Evolutionary conservation across 2,888 invertebrate species (phyloP), one percentile per base, ranked within the genome.

Genomic region (Heliconius aoede): DNA sequence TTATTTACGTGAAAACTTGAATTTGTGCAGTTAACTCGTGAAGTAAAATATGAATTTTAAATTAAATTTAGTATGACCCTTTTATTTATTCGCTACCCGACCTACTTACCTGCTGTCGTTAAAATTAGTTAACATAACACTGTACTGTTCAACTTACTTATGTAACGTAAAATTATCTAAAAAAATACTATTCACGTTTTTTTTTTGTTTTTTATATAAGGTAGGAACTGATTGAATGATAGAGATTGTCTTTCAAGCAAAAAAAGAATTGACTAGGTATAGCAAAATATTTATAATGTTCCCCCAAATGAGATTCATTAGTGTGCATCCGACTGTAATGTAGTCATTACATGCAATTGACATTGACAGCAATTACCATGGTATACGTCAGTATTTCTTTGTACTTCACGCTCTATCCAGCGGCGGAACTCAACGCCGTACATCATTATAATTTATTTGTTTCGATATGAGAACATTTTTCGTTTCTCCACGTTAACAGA

Each of bases 1-100:
- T 55, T 69, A 69, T 69, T 69, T 69, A 69, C 69, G 69, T 55
- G 69, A 55, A 69, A 55, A 69, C 55, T 32, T 69, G 30, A 55
- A 69, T 69, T 55, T 51, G 51, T 55, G 55, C 51, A 55, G 69
- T 69, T 55, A 55, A 51, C 69, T 69, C 32, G 30, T 28, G 15
- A 55, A 69, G 55, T 69, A 65, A 65, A 65, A 65, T 65, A 65
- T 65, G 40, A 24, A 65, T 65, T 65, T 65, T 65, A 65, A 65
- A 65, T 65, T 65, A 24, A 40, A 65, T 65, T 65, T 65, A 65
- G 65, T 24, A 36, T 24, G 65, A 40, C 65, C 65, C 40, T 65
- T 65, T 36, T 65, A 36, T 65, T 64, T 65, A 65, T 36, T 65
- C 65, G 13, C 18, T 64, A 32, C 46, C 67, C 26, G 67, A 28